Evolutionary conservation across 2,888 invertebrate species (phyloP), one percentile per base, ranked within the genome.

Genomic region (Lysandra coridon): DNA sequence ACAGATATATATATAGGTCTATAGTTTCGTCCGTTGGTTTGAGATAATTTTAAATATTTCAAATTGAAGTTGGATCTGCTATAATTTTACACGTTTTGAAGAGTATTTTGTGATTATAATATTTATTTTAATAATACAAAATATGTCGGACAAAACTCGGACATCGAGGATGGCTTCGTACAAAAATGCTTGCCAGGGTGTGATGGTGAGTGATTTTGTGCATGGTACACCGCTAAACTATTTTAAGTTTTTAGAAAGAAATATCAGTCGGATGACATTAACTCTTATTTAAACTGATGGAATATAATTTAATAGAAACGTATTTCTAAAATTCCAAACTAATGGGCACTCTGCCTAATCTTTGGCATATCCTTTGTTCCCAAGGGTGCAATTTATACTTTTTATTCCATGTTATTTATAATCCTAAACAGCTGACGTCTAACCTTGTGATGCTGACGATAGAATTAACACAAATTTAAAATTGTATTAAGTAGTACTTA

Each of bases 111-210:
- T n/a, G n/a, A n/a, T n/a, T n/a, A n/a, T n/a, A n/a, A n/a, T n/a
- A n/a, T 30, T 75, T 75, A 14, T 14, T 76, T 60, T 53, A 62
- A 78, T 62, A 62, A 60, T 30, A 44, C 78, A 80, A 69, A 92
- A 82, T 81, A 97, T 97, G 97, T 95, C 96, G 83, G 96, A 97
- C 82, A 95, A 95, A 86, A 94, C 93, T 40, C 90, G 90, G 33
- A 86, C 90, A 17, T 92, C 95, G 74, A 96, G 98, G 84, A 92
- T 97, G 83, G 94, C 96, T 78, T 95, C 96, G 12, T 98, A 97
- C 91, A 98, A 98, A 91, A 97, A 97, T 89, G 96, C 96, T 87
- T 96, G 97, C 33, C 96, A 97, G 83, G 97, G 97, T 85, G 93
- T 95, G 1, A 97, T 96, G 87, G 98, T 97, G 95, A 95, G 92